These are phyloP conservation scores for Lepidurus apus DNA, from an alignment of 1,140 invertebrate species.

Conservation along the genomic window DNA sequence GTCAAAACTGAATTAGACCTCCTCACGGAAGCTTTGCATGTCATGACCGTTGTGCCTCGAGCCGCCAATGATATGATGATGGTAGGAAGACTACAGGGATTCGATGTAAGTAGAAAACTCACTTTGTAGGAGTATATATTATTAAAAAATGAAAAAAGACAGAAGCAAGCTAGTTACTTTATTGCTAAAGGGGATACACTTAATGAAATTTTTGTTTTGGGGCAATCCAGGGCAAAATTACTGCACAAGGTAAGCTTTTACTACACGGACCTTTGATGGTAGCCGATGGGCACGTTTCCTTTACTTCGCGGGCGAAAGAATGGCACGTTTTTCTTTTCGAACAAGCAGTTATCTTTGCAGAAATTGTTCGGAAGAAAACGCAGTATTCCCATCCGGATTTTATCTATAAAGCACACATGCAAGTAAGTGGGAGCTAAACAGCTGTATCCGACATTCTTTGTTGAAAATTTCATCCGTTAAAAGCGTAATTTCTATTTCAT, in stretches of 20 bases:
- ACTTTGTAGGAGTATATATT: background rate
- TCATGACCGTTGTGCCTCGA: conserved; percentile 90
- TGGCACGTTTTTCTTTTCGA: conserved; percentile 97
- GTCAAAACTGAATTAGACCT: conserved; percentile 53
- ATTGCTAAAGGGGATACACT: background rate
- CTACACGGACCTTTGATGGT: conserved; percentile 57
- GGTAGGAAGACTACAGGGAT: conserved; percentile 91
- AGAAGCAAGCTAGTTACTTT: background rate
- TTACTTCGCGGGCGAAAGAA: conserved; percentile 63
- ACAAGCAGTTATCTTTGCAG: conserved; percentile 95
- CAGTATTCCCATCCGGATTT: conserved; percentile 93
- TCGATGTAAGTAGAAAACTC: conserved; percentile 66
- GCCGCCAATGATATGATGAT: conserved; percentile 99
- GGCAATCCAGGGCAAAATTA: conserved; percentile 82
- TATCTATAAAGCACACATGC: conserved; percentile 93
- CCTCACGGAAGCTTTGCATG: conserved; percentile 69
- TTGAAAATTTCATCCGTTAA: too few species aligned
- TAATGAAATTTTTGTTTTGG: background rate
- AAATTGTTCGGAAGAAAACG: conserved; percentile 86
- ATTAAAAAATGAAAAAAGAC: too few species aligned
- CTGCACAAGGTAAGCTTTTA: conserved; percentile 90
- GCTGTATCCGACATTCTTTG: background rate
- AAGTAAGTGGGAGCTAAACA: conserved; percentile 57
- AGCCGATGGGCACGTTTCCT: conserved; percentile 50
- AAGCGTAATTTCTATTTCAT: too few species aligned